These are phyloP conservation scores for Tychaedon coryphoeus DNA, from an alignment of 2,113 vertebrate genomes.

Conservation along the genomic window DNA sequence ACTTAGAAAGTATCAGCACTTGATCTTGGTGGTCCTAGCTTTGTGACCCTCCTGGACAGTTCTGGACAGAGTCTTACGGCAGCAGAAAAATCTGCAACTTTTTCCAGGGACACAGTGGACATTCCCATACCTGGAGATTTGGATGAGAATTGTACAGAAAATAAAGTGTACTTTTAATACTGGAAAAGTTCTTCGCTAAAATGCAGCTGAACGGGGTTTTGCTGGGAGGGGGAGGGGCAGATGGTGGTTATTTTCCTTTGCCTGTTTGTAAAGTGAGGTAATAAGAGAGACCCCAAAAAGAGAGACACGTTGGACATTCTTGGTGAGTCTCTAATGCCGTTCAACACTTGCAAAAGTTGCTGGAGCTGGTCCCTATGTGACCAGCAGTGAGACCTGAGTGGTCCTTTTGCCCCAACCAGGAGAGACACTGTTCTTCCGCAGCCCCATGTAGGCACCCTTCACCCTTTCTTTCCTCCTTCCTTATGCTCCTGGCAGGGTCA, in stretches of 20 bases:
- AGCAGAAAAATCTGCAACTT: background rate
- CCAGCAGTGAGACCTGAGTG: background rate
- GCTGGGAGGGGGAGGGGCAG: background rate
- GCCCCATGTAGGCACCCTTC: no score
- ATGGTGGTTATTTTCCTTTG: background rate
- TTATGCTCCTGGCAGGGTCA: background rate
- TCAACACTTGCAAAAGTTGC: background rate
- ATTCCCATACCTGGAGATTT: background rate
- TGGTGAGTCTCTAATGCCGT: background rate
- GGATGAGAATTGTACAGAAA: constrained; percentile 52
- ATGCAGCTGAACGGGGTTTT: background rate
- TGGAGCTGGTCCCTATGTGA: fast-evolving
- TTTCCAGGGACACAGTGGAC: background rate
- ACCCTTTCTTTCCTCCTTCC: background rate
- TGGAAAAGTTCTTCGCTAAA: background rate
- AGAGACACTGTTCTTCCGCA: fast-evolving
- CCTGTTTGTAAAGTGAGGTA: background rate
- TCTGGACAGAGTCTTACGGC: background rate
- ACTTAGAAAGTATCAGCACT: constrained; percentile 11
- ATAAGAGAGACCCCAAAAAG: background rate
- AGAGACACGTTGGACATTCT: background rate
- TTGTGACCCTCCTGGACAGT: background rate
- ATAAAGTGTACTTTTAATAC: constrained; percentile 69
- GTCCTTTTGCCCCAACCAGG: background rate
- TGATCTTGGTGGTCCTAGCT: constrained; percentile 5